Conservation (phyloP, 2,888 invertebrate genomes). For the Seira musarum region DNA sequence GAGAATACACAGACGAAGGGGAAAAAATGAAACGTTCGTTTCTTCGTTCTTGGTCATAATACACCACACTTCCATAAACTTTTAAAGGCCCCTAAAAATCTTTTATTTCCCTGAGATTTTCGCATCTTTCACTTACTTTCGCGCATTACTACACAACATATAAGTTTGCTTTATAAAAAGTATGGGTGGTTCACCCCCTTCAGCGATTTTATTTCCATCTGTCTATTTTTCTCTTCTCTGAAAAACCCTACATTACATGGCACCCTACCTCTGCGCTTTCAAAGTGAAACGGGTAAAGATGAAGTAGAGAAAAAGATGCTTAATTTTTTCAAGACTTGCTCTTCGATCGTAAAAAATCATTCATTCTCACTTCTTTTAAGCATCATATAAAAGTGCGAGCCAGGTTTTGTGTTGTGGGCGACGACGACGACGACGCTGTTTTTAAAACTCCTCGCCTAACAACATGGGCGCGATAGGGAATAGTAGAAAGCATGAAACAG, state of each 20-base stretch:
- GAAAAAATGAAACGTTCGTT: constrained; percentile 19
- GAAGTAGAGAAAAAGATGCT: constrained; percentile 31
- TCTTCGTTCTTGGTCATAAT: constrained; percentile 5
- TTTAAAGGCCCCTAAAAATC: constrained; percentile 59
- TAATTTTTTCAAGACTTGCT: constrained; percentile 55
- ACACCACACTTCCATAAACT: constrained; percentile 52
- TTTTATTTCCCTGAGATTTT: constrained; percentile 57
- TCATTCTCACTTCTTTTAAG: constrained; percentile 36
- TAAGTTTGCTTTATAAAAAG: constrained; percentile 12
- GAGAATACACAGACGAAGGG: not conserved
- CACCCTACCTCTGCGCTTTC: not conserved
- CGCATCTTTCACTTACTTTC: constrained; percentile 46
- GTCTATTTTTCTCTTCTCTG: constrained; percentile 17
- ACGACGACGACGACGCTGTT: no score
- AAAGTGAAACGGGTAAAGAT: not conserved
- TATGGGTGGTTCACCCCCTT: no score
- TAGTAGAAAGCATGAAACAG: no score
- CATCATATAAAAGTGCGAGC: no score
- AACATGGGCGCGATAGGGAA: no score
- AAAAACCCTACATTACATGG: constrained; percentile 3
- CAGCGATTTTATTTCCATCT: constrained; percentile 26
- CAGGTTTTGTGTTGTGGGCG: no score
- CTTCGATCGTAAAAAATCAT: constrained; percentile 52
- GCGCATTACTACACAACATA: constrained; percentile 17
- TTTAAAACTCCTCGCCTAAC: no score